A percentile compares a stretch with the other conserved stretches of the same genome.
phyloP scores from a whole-genome alignment of 2,888 invertebrate species.

The Platycnemis pennipes region DNA sequence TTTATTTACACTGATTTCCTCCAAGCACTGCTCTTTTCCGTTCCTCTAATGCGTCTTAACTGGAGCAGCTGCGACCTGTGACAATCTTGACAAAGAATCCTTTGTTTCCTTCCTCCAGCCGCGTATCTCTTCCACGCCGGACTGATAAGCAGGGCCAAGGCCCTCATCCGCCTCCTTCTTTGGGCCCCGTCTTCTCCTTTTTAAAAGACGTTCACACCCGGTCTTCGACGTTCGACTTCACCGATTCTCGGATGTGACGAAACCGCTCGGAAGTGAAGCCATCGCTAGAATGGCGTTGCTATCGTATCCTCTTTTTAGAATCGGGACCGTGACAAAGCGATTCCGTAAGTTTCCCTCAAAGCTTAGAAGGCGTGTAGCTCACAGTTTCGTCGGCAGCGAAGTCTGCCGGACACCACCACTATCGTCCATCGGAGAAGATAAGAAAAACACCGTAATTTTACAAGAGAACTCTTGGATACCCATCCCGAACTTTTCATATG shows the following conservation, averaged over 20 bases:
- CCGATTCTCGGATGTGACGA: conserved; percentile 3
- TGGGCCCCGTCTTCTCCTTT: not conserved
- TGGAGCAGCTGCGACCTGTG: not conserved
- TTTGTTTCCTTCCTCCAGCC: not conserved
- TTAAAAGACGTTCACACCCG: not conserved
- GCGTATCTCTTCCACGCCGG: not conserved
- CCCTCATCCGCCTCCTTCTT: not conserved
- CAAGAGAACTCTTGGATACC: too few species aligned
- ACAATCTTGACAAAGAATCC: not conserved
- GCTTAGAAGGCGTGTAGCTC: not conserved
- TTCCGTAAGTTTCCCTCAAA: not conserved
- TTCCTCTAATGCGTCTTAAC: not conserved
- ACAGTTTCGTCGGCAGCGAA: not conserved
- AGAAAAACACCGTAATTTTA: not conserved
- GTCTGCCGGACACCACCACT: not conserved
- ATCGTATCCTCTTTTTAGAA: not conserved
- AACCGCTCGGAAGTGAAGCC: not conserved
- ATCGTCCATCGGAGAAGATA: not conserved
- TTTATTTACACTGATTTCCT: too few species aligned
- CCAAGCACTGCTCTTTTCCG: too few species aligned
- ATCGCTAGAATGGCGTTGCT: not conserved
- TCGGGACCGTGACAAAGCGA: conserved; percentile 6
- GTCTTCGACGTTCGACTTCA: not conserved
- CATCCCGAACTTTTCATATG: too few species aligned
- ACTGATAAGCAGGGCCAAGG: conserved; percentile 9